These are phyloP conservation scores for Acrocyrtus sp. DNA, from an alignment of 2,888 invertebrate species.

Conservation along the genomic window DNA sequence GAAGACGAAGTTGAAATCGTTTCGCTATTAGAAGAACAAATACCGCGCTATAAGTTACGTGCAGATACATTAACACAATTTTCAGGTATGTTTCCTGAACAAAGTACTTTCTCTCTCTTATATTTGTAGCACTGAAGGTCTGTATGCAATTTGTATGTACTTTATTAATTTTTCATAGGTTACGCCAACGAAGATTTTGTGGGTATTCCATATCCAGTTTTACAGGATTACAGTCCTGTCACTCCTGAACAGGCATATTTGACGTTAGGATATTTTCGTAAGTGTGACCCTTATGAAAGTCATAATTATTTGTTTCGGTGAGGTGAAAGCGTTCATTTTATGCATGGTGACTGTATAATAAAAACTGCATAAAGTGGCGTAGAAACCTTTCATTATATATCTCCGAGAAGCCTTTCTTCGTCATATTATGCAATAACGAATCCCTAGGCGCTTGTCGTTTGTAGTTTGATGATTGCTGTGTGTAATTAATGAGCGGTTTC, in stretches of 20 bases:
- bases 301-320: too few relatives aligned
- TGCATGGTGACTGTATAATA: too few relatives aligned
- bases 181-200: conserved; percentile 95
- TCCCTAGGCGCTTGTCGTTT: too few relatives aligned
- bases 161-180: conserved; percentile 71
- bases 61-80: conserved; percentile 94
- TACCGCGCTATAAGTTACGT: conserved; percentile 92
- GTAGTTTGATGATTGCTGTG: too few relatives aligned
- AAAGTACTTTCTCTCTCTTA: conserved; percentile 1
- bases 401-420: too few relatives aligned
- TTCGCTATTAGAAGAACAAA: conserved; percentile 92
- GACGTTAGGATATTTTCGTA: conserved; percentile 96
- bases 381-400: too few relatives aligned
- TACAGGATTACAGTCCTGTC: conserved; percentile 76
- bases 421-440: too few relatives aligned
- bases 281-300: too few relatives aligned
- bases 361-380: too few relatives aligned
- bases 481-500: too few relatives aligned
- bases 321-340: too few relatives aligned
- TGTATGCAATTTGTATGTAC: neutral
- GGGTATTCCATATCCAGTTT: conserved; percentile 83
- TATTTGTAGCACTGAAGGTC: neutral
- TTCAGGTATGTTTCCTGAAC: conserved; percentile 73
- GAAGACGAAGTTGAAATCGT: conserved; percentile 89
- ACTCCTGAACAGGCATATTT: conserved; percentile 95